A percentile compares a stretch with the other conserved stretches of the same genome.
These are phyloP conservation scores for Acromyrmex echinatior DNA, from an alignment of 1,140 invertebrate genomes.

Conservation along the genomic window DNA sequence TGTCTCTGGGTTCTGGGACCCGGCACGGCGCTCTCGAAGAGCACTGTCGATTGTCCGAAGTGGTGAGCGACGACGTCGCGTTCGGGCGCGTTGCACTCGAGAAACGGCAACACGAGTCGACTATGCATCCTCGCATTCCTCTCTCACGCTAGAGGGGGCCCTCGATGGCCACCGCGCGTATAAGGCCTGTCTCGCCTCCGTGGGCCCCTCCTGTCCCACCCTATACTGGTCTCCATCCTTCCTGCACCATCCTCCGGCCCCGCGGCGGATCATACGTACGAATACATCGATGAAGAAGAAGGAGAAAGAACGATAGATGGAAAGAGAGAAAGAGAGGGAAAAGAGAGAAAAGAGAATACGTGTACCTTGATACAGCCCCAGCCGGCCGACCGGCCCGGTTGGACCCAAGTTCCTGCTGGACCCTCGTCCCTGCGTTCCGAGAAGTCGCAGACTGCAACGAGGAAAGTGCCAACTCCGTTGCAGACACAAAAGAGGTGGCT, in stretches of 20 bases:
- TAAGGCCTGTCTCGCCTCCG: slow-evolving; percentile 71
- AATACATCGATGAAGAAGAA: slow-evolving; percentile 13
- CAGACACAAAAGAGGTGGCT: slow-evolving; percentile 44
- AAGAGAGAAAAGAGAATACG: slow-evolving; percentile 29
- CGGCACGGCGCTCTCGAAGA: slow-evolving; percentile 47
- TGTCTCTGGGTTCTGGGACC: slow-evolving; percentile 56
- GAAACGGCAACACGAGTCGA: slow-evolving; percentile 77
- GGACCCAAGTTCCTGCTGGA: slow-evolving; percentile 37
- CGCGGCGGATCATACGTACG: slow-evolving; percentile 45
- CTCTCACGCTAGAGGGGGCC: slow-evolving; percentile 82
- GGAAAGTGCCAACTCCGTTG: slow-evolving; percentile 67
- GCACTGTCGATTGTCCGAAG: slow-evolving; percentile 71
- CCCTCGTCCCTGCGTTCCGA: slow-evolving; percentile 60
- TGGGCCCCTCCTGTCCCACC: slow-evolving; percentile 52
- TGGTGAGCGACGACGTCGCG: slow-evolving; percentile 65
- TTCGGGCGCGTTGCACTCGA: slow-evolving; percentile 66
- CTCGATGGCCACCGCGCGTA: slow-evolving; percentile 73
- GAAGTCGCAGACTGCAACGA: slow-evolving; percentile 58
- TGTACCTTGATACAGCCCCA: slow-evolving; percentile 46
- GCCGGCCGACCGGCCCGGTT: slow-evolving; percentile 44
- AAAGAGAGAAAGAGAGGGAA: not conserved
- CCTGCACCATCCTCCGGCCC: slow-evolving; percentile 50
- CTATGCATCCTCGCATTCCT: slow-evolving; percentile 84
- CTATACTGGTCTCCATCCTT: slow-evolving; percentile 48
- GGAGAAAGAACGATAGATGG: not conserved